These are phyloP conservation scores for Coptodon bakossiorum DNA, from an alignment of 2,113 vertebrate genomes.

Conservation along the genomic window DNA sequence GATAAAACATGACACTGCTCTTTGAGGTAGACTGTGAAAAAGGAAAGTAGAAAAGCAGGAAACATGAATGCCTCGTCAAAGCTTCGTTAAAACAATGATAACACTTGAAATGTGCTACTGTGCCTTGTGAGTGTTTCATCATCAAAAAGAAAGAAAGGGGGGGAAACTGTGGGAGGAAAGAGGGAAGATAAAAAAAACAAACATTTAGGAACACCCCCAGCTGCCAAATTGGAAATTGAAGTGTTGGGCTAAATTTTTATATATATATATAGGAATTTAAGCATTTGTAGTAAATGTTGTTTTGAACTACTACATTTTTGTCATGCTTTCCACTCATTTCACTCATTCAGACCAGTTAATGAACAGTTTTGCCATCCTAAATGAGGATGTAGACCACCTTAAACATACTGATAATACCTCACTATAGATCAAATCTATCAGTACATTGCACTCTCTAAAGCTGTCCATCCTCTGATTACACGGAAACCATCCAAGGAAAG, in stretches of 20 bases:
- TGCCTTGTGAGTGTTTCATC: slow-evolving; percentile 40
- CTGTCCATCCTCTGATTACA: not conserved
- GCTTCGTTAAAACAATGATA: slow-evolving; percentile 60
- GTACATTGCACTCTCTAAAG: slow-evolving; percentile 4
- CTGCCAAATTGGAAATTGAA: not conserved
- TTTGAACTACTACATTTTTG: not conserved
- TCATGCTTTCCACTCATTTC: not conserved
- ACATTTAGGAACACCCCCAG: not conserved
- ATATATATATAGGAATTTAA: not conserved
- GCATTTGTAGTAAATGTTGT: not conserved
- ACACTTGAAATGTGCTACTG: slow-evolving; percentile 47
- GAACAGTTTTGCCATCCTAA: slow-evolving; percentile 16
- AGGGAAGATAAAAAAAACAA: not conserved
- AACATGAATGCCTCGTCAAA: slow-evolving; percentile 45
- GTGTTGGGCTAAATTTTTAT: not conserved
- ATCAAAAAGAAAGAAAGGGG: slow-evolving; percentile 26
- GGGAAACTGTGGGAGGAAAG: not conserved
- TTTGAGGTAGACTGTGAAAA: slow-evolving; percentile 59
- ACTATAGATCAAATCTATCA: slow-evolving; percentile 4
- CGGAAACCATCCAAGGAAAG: slow-evolving; percentile 2
- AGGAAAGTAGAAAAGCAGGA: slow-evolving; percentile 21
- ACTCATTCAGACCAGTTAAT: not conserved
- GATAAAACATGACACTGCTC: slow-evolving; percentile 67
- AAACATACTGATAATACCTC: slow-evolving; percentile 31
- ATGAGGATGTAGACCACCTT: slow-evolving; percentile 18